Base-by-base conservation (phyloP, 1,140 invertebrate species). In the Drosophila gunungcola region DNA sequence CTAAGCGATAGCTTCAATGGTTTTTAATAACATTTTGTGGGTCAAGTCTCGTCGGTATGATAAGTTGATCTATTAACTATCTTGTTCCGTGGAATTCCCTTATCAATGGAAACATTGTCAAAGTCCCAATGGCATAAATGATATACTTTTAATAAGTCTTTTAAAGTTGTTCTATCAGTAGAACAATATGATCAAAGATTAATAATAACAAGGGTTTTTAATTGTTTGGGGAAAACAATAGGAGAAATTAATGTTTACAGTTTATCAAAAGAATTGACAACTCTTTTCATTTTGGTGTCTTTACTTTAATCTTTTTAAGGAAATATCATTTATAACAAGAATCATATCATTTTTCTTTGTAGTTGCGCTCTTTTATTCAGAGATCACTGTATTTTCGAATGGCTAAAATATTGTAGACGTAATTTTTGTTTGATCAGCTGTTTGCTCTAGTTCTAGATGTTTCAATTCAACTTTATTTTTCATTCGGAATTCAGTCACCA, bases 341-440 rank as follows among this genome's bases (percentile, higher is more conserved):
- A 32, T 32, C 5, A 32, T 32, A 32, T 32, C 29, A 32, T 32
- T 6, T 32, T 32, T 32, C 3, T 29, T 10, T 36, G 6, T 32
- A n/a, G 3, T 21, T 42, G 48, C 16, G 6, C 58, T 6, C 16
- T 34, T 46, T 42, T 64, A 49, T 3, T 27, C 13, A 68, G 63
- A n/a, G 41, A 5, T 27, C 42, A 70, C 49, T 70, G 67, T 69
- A 48, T 12, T 12, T 21, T 48, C 7, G 9, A n/a, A 25, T 32
- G 21, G 7, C 9, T 53, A n/a, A 9, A 25, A 43, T 32, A 53
- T 69, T 48, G 34, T 56, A 38, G 21, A 43, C 60, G 34, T 70
- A 42, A 27, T 42, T 36, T 49, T 16, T 72, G 43, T 72, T 72
- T 72, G 36, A 57, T 34, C 68, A 72, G 52, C 43, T 70, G 68